Evolutionary conservation across 2,797 vertebrate genomes (phyloP).

Genomic region (Falco novaeseelandiae): DNA sequence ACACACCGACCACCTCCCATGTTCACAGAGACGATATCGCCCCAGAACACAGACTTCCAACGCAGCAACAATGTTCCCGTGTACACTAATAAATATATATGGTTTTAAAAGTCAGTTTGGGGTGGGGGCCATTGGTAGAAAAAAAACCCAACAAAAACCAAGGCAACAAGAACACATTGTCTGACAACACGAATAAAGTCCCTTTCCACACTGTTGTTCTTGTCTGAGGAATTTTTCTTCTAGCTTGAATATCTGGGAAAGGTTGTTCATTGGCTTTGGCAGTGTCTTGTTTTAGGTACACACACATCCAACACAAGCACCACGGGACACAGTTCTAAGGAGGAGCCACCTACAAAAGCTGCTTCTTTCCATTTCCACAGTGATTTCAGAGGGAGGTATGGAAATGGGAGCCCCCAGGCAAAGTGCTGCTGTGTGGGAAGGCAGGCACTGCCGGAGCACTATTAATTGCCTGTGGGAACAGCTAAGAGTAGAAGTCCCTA

Average conservation of each 20-base stretch:
- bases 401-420: not conserved
- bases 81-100: rapidly evolving
- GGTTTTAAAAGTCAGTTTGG: not conserved
- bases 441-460: not conserved
- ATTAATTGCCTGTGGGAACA: not conserved
- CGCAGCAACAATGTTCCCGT: not conserved
- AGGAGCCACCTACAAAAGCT: not conserved
- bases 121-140: rapidly evolving
- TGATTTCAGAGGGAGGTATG: not conserved
- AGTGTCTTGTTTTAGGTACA: not conserved
- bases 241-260: not conserved
- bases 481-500: not conserved
- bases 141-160: rapidly evolving
- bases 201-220: not conserved
- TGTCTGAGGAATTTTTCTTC: not conserved
- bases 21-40: not conserved
- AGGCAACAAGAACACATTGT: not conserved
- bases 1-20: not conserved
- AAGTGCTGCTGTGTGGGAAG: not conserved
- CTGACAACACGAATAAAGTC: not conserved
- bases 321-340: not conserved
- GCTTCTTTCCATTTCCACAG: not conserved
- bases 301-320: not conserved
- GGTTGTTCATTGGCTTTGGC: not conserved
- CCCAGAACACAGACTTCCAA: not conserved